These are phyloP conservation scores for Rhynchopsitta pachyrhyncha DNA, from an alignment of 2,113 vertebrate species.

Conservation along the genomic window DNA sequence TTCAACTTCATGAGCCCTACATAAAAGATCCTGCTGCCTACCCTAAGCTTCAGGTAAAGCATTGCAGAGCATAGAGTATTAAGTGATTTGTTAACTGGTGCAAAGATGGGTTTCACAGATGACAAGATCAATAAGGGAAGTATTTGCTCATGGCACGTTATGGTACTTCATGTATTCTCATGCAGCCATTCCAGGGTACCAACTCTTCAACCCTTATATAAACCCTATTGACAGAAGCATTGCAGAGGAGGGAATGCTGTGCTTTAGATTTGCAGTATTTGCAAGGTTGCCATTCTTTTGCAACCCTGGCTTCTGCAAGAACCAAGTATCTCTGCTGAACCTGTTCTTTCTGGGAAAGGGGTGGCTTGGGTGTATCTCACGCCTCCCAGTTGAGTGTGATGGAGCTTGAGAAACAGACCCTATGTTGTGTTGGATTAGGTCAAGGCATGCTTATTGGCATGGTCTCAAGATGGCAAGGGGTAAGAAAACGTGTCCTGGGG, in stretches of 20 bases:
- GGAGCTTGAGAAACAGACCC: not conserved
- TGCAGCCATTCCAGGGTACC: not conserved
- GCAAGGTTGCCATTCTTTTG: not conserved
- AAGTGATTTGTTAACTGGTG: not conserved
- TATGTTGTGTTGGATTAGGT: not conserved
- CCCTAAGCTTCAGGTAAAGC: constrained; percentile 88
- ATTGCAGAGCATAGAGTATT: not conserved
- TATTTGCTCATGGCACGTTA: not conserved
- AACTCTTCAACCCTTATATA: not conserved
- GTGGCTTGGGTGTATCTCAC: not conserved
- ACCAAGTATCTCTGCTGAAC: not conserved
- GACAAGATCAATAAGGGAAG: not conserved
- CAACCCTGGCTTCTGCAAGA: not conserved
- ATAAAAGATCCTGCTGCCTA: constrained; percentile 91
- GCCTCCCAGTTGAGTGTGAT: not conserved
- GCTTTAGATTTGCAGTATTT: not conserved
- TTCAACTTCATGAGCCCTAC: constrained; percentile 88
- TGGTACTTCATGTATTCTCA: not conserved
- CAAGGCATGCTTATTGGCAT: not conserved
- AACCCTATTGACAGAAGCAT: not conserved
- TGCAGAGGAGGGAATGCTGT: not conserved
- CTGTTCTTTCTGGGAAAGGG: not conserved
- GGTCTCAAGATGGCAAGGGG: not conserved
- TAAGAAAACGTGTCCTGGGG: not conserved
- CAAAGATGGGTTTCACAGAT: not conserved